A percentile compares a stretch with the other conserved stretches of the same genome.
Evolutionary conservation across 2,888 invertebrate species (phyloP).

Genomic region (Phalangium opilio): DNA sequence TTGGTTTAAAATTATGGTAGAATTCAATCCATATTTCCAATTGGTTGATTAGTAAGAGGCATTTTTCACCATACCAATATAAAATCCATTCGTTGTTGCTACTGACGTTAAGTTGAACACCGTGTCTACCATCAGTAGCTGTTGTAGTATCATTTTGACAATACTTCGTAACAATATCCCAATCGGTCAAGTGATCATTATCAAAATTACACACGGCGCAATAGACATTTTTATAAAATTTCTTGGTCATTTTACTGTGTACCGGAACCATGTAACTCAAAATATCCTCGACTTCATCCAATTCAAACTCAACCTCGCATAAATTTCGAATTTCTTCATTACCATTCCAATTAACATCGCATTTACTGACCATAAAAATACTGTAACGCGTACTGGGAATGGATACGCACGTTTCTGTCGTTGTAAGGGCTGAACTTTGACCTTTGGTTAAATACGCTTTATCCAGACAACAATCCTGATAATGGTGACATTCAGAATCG

Average conservation of each 20-base stretch:
- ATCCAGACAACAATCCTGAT: constrained; percentile 12
- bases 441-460: not conserved
- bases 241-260: not conserved
- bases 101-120: not conserved
- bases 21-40: not conserved
- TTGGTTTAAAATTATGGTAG: not conserved
- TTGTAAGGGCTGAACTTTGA: not conserved
- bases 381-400: not conserved
- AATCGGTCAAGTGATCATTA: constrained; percentile 1
- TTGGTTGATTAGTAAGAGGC: not conserved
- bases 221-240: constrained; percentile 13
- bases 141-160: not conserved
- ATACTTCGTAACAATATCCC: constrained; percentile 1
- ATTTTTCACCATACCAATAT: too few species aligned
- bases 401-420: not conserved
- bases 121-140: not conserved
- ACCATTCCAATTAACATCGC: constrained; percentile 2
- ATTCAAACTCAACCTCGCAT: constrained; percentile 9
- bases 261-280: constrained; percentile 12
- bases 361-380: not conserved
- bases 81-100: not conserved
- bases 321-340: not conserved
- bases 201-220: constrained; percentile 15
- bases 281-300: not conserved
- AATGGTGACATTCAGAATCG: constrained; percentile 6